These are phyloP conservation scores for Gymnarchus niloticus DNA, from an alignment of 2,113 vertebrate species.

Conservation along the genomic window DNA sequence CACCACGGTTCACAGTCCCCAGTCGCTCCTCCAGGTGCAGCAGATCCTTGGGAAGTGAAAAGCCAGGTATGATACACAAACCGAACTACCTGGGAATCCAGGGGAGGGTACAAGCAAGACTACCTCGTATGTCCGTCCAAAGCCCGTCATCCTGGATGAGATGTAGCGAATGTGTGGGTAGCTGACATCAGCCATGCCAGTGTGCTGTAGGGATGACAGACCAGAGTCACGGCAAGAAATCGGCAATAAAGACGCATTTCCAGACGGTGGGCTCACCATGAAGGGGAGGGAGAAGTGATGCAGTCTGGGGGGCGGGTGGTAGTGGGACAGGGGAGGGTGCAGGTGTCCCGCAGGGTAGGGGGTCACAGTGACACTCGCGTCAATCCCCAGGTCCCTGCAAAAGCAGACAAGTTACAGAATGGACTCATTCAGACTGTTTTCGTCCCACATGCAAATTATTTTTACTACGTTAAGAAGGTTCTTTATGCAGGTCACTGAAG, in stretches of 20 bases:
- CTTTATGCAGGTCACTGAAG: no score
- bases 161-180: constrained; percentile 99
- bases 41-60: constrained; percentile 70
- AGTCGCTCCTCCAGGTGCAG: constrained; percentile 96
- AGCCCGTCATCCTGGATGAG: constrained; percentile 94
- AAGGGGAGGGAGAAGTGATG: constrained; percentile 92
- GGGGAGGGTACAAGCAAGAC: constrained; percentile 29
- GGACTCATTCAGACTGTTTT: no score
- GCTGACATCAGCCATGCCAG: constrained; percentile 71
- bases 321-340: constrained; percentile 78
- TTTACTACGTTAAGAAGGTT: no score
- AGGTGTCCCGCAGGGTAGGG: constrained; percentile 87
- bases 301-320: constrained; percentile 83
- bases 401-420: no score
- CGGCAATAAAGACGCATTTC: no score
- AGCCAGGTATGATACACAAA: background rate
- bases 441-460: background rate
- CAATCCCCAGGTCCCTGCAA: constrained; percentile 93
- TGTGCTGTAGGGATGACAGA: constrained; percentile 50
- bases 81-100: background rate
- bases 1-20: constrained; percentile 96
- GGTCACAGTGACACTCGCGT: constrained; percentile 87
- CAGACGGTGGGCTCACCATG: constrained; percentile 72
- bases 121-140: constrained; percentile 91
- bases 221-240: background rate